Base-by-base conservation (phyloP, 2,113 vertebrate species). In the Nibea albiflora region DNA sequence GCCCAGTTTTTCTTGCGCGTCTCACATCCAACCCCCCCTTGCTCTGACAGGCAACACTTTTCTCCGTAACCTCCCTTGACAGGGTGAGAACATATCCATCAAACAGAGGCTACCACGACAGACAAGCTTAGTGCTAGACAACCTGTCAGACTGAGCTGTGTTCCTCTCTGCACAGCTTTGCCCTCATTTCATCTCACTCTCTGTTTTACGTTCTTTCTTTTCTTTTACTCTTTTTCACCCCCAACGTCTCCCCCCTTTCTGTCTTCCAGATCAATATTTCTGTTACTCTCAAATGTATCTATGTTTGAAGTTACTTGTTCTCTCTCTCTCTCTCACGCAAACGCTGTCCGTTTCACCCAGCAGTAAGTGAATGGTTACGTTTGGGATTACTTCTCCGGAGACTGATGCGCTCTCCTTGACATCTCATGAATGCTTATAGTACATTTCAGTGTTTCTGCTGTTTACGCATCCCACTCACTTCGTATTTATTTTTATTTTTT, bases 31-130 rank as follows among this genome's bases (percentile, higher is more conserved):
- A 83, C 35, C 62, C 71, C 68, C 67, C 44, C 71, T 44, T 31
- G 12, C 70, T 69, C 77, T 92, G 94, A 94, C 93, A 93, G 88
- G 80, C 87, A 88, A 82, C 90, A 88, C 88, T 93, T 90, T 91
- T 76, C 86, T 85, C 86, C 72, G 83, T 91, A 92, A 90, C 91
- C 79, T 85, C 84, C 76, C 70, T 73, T 89, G 92, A 92, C 92
- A 89, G 85, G 86, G 87, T 85, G 90, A 91, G 90, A 93, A 90
- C 88, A 81, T 78, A 89, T 95, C 93, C 88, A 91, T 92, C 91
- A 94, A 89, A 78, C 64, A 14, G 72, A 58, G 71, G 82, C 84
- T 76, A 83, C 81, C 5, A 74, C 80, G 85, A 90, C 90, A 88
- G 90, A 93, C 91, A 89, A 67, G 87, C 61, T 50, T 57, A 68